Conservation (phyloP, 2,888 invertebrate species). For the Pelosia muscerda region DNA sequence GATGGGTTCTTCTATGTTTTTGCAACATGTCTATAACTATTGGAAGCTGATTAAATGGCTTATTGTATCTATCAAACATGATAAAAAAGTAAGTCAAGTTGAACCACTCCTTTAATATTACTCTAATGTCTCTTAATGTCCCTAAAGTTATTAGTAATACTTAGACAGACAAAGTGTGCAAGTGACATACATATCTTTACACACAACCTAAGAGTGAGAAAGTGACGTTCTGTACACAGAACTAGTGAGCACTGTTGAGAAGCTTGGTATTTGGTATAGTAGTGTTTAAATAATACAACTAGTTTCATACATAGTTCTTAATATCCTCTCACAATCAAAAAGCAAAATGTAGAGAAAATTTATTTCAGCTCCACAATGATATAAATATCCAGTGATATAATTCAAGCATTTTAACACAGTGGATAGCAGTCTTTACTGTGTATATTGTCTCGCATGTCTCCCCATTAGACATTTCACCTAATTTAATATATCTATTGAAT, state of each 20-base stretch:
- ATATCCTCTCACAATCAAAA: too few relatives aligned
- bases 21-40: constrained; percentile 74
- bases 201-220: too few relatives aligned
- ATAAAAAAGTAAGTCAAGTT: constrained; percentile 67
- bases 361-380: too few relatives aligned
- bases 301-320: not conserved
- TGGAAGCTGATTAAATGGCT: constrained; percentile 71
- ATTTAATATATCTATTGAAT: not conserved
- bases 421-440: too few relatives aligned
- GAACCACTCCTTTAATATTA: not conserved
- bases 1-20: constrained; percentile 74
- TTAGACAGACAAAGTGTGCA: too few relatives aligned
- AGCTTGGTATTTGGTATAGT: not conserved
- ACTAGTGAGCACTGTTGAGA: not conserved
- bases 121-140: too few relatives aligned
- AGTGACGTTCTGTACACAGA: not conserved
- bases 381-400: too few relatives aligned
- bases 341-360: too few relatives aligned
- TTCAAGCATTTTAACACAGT: too few relatives aligned
- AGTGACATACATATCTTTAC: too few relatives aligned
- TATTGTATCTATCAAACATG: constrained; percentile 54
- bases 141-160: too few relatives aligned
- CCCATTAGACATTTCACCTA: not conserved
- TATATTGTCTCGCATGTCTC: not conserved
- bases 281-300: not conserved